Conservation (phyloP, 1,140 invertebrate species). For the Trichonephila clavipes region DNA sequence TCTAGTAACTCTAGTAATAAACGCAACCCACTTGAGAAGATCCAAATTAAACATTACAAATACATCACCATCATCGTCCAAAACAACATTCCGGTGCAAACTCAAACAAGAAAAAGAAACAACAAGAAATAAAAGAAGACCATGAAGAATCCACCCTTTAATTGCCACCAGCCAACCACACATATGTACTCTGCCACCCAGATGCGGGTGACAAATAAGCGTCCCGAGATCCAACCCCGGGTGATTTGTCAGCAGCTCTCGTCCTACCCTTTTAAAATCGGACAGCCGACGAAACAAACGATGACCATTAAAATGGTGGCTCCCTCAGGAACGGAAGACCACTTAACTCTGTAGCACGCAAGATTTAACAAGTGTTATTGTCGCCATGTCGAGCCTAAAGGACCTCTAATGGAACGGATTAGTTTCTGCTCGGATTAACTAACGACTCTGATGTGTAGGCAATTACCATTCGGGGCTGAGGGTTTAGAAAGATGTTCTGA, state of each 20-base stretch:
- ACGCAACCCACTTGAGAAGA: no score
- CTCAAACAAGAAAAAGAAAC: no score
- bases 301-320: not conserved
- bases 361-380: slow-evolving; percentile 62
- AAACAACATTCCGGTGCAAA: no score
- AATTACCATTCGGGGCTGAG: not conserved
- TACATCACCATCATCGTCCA: no score
- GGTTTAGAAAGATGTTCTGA: slow-evolving; percentile 10
- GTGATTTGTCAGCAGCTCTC: slow-evolving; percentile 6
- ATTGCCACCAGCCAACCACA: not conserved
- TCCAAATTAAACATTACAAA: no score
- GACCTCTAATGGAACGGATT: slow-evolving; percentile 56
- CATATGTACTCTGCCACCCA: not conserved
- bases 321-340: not conserved
- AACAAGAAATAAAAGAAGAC: not conserved
- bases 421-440: slow-evolving; percentile 54
- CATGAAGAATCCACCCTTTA: not conserved
- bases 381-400: slow-evolving; percentile 38
- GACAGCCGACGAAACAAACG: slow-evolving; percentile 31
- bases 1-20: no score
- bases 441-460: slow-evolving; percentile 48
- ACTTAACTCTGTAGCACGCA: slow-evolving; percentile 38
- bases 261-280: slow-evolving; percentile 24
- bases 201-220: slow-evolving; percentile 3
- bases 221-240: not conserved